phyloP scores from a whole-genome alignment of 2,797 vertebrate species.

The Gymnopithys bicolor region DNA sequence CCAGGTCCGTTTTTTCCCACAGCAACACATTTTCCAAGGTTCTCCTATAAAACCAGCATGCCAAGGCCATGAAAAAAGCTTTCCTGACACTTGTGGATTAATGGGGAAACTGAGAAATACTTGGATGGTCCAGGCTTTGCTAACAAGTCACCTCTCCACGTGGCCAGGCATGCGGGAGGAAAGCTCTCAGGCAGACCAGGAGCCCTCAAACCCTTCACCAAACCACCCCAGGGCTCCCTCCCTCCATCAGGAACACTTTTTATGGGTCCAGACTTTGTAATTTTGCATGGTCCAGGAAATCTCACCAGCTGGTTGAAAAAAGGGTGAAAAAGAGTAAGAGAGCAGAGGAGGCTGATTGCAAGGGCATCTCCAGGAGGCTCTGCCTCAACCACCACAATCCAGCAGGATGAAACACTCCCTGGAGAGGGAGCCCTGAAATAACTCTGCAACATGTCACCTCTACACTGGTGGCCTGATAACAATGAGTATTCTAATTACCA shows the following conservation, averaged over 20 bases:
- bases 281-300: neutral
- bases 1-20: conserved; percentile 27
- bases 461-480: neutral
- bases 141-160: neutral
- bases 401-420: neutral
- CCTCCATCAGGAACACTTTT: neutral
- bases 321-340: neutral
- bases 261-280: neutral
- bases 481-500: neutral
- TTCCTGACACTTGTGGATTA: conserved; percentile 12
- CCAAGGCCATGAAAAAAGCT: conserved; percentile 16
- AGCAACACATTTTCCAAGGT: conserved; percentile 56
- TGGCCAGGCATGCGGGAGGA: fast-evolving
- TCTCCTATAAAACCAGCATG: neutral
- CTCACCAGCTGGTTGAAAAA: neutral
- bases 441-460: neutral
- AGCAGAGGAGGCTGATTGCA: neutral
- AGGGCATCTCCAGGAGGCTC: neutral
- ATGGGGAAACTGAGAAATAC: conserved; percentile 34
- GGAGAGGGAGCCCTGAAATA: neutral
- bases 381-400: fast-evolving
- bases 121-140: neutral
- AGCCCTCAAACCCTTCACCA: neutral
- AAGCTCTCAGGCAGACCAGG: neutral
- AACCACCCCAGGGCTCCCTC: neutral